These are phyloP conservation scores for Hydrolagus colliei DNA, from an alignment of 2,797 vertebrate species.

Conservation along the genomic window DNA sequence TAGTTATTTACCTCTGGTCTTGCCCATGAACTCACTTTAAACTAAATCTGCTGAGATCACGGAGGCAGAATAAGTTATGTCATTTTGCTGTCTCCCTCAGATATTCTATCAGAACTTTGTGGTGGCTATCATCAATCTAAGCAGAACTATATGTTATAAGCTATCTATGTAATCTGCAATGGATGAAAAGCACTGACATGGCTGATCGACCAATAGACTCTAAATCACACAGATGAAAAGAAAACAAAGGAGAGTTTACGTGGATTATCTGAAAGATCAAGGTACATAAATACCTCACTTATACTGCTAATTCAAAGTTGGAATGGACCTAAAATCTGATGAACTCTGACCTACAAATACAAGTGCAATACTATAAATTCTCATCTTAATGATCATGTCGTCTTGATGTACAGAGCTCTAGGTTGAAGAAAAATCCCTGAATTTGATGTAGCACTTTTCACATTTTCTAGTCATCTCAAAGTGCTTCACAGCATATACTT, in stretches of 20 bases:
- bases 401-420: background rate
- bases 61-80: background rate
- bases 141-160: background rate
- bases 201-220: background rate
- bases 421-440: too few species aligned
- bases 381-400: background rate
- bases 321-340: background rate
- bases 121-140: background rate
- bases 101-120: background rate
- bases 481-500: too few species aligned
- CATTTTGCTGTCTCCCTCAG: background rate
- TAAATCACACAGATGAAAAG: conserved; percentile 23
- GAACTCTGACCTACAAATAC: background rate
- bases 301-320: conserved; percentile 3
- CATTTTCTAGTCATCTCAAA: too few species aligned
- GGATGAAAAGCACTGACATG: background rate
- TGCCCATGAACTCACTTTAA: background rate
- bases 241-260: conserved; percentile 9
- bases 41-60: background rate
- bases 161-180: background rate
- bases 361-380: background rate
- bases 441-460: too few species aligned
- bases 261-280: conserved; percentile 21
- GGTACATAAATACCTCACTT: background rate
- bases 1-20: background rate